Conservation (phyloP, 2,113 vertebrate species). For the Labrus mixtus region DNA sequence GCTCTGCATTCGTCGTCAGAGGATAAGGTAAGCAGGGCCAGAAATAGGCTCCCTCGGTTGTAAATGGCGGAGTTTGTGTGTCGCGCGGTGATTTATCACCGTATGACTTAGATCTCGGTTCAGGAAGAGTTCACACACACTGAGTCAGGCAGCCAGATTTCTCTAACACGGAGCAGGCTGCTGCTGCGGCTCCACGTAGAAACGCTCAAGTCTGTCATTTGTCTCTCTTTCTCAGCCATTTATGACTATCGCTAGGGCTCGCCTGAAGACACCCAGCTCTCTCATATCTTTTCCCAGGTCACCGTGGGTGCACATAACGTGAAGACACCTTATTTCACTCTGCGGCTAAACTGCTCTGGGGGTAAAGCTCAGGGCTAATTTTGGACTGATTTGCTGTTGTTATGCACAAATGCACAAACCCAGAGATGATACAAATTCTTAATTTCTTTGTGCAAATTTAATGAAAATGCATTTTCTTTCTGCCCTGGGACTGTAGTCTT, state of each 20-base stretch:
- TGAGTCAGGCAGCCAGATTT: slow-evolving; percentile 94
- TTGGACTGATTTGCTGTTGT: slow-evolving; percentile 45
- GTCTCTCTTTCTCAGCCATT: slow-evolving; percentile 68
- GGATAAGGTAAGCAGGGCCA: slow-evolving; percentile 99
- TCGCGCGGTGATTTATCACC: slow-evolving; percentile 98
- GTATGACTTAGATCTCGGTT: slow-evolving; percentile 99
- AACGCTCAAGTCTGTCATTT: slow-evolving; percentile 79
- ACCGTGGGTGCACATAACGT: slow-evolving; percentile 40
- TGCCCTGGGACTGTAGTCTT: neutral
- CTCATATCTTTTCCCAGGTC: slow-evolving; percentile 43
- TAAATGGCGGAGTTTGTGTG: slow-evolving; percentile 97
- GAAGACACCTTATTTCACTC: slow-evolving; percentile 56
- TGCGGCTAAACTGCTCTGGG: slow-evolving; percentile 39
- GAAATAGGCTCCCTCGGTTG: slow-evolving; percentile 89
- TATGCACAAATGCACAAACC: slow-evolving; percentile 27
- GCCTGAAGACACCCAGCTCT: slow-evolving; percentile 50
- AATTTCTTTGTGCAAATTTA: neutral
- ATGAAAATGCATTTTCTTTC: neutral
- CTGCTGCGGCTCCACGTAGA: slow-evolving; percentile 77
- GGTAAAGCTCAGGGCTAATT: slow-evolving; percentile 26
- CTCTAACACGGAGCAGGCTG: slow-evolving; percentile 87
- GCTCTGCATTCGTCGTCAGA: slow-evolving; percentile 93
- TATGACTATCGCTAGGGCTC: slow-evolving; percentile 63
- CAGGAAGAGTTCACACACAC: slow-evolving; percentile 99
- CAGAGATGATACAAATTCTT: neutral